Evolutionary conservation across 1,140 invertebrate species (phyloP), one percentile per base, ranked within the genome.

Genomic region (Carposina sasakii): DNA sequence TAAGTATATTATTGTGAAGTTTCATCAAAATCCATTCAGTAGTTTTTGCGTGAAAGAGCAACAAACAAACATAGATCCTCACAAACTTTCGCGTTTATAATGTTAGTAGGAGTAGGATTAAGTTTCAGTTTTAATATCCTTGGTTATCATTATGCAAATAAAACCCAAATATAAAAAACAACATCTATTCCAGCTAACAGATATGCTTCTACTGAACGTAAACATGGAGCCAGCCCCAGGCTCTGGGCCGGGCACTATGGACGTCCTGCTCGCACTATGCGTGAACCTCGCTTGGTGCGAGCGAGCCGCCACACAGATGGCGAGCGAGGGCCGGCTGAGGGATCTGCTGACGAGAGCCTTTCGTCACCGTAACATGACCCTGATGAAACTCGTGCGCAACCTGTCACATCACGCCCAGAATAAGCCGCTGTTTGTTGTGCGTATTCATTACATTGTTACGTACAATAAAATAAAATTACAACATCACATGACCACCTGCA

Each of bases 351-450:
- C 90, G 59, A 86, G 92, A 33, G 94, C 94, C 13, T 95, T 98
- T 67, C 90, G 92, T 49, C 92, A 92, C 75, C 90, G 93, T 60
- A 94, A 98, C 85, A 81, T 92, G 3, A 81, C 98, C 47, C 81
- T 98, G 3, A 95, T 99, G 91, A 99, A 99, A 87, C 91, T 99
- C 69, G 89, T 98, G 3, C 87, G 96, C 39, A 99, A 99, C 84
- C 91, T 99, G 30, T 96, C 97, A 0, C 93, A 95, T 63, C 97
- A 99, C 81, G 89, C 93, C 26, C 87, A 88, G 2, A 93, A 92
- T 2, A 94, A 95, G 70, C 87, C 91, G 24, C 86, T 92, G 40
- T 98, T 98, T 86, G 89, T 97, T 48, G 94, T 96, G 81, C 88
- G 88, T 87, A n/a, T n/a, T n/a, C n/a, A n/a, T n/a, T n/a, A n/a